Evolutionary conservation across 2,113 vertebrate species (phyloP).

Genomic region (rat (Rattus norvegicus)): GRCr8 NC_086031.1:40510001-40510500

Average conservation of each 20-base stretch:
- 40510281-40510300: too few species aligned
- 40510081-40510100: neutral
- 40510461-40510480: neutral
- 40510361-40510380: too few species aligned
- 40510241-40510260: neutral
- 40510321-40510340: neutral
- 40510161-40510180: neutral
- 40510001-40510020: neutral
- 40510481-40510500: conserved; percentile 66
- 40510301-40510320: neutral
- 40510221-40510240: neutral
- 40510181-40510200: neutral
- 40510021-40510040: neutral
- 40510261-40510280: neutral
- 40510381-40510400: neutral
- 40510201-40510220: conserved; percentile 1
- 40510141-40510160: neutral
- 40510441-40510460: neutral
- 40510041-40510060: neutral
- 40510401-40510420: neutral
- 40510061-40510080: neutral
- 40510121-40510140: too few species aligned
- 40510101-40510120: neutral
- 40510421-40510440: neutral
- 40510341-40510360: neutral